phyloP scores from a whole-genome alignment of 2,888 invertebrate genomes.

The Monopis laevigella region DNA sequence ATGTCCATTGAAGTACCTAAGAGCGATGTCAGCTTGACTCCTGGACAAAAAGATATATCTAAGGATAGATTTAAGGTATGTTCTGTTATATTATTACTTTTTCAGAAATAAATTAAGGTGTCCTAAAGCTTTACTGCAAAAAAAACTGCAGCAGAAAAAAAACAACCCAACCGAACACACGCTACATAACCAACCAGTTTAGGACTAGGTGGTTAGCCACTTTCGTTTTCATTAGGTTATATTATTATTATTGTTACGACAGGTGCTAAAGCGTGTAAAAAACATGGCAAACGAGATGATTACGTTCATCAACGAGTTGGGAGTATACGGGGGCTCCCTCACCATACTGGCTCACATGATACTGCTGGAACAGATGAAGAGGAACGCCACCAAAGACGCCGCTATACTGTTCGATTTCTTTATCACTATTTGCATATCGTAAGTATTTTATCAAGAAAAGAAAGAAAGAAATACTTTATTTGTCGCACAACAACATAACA shows the following conservation, averaged over 20 bases:
- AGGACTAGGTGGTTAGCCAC: no score
- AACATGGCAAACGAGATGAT: constrained; percentile 56
- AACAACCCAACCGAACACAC: no score
- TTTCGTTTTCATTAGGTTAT: neutral
- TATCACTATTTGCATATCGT: constrained; percentile 33
- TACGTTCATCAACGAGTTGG: constrained; percentile 57
- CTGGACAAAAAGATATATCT: constrained; percentile 20
- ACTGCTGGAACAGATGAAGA: constrained; percentile 70
- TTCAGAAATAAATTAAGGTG: no score
- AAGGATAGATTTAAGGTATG: neutral
- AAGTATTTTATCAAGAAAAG: no score
- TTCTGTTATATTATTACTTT: no score
- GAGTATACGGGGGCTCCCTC: constrained; percentile 69
- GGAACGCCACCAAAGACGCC: constrained; percentile 43
- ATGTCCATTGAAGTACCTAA: constrained; percentile 27
- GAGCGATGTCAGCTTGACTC: constrained; percentile 14
- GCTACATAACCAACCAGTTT: no score
- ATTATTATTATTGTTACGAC: constrained; percentile 14
- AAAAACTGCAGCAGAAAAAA: neutral
- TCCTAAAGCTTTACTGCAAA: neutral
- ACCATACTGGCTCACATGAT: constrained; percentile 69
- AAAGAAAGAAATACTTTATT: no score
- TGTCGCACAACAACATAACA: no score
- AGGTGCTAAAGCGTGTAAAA: constrained; percentile 50
- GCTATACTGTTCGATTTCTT: constrained; percentile 30